These are phyloP conservation scores for Ariopsis seemanni DNA, from an alignment of 2,113 vertebrate species.

Conservation along the genomic window DNA sequence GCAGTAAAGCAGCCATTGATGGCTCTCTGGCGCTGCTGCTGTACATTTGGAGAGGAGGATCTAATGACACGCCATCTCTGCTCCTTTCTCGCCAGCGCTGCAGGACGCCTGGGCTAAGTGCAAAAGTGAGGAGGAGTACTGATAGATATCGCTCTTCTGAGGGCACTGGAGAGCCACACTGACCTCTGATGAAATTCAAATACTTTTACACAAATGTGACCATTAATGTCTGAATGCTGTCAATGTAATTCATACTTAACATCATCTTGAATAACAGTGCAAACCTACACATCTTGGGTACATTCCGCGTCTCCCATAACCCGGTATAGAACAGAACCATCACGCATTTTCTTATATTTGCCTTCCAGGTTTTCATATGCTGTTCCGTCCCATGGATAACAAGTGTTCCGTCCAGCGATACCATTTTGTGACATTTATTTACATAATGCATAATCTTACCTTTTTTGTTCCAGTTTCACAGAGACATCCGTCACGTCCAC, in stretches of 20 bases:
- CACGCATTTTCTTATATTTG: too few relatives aligned
- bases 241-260: neutral
- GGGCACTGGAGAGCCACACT: neutral
- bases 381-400: too few relatives aligned
- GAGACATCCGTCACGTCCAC: too few relatives aligned
- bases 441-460: too few relatives aligned
- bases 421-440: too few relatives aligned
- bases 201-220: neutral
- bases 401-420: too few relatives aligned
- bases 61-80: slow-evolving; percentile 55
- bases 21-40: slow-evolving; percentile 59
- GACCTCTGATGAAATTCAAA: neutral
- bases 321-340: too few relatives aligned
- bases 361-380: too few relatives aligned
- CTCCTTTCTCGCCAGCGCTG: slow-evolving; percentile 1
- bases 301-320: too few relatives aligned
- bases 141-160: neutral
- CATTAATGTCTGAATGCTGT: neutral
- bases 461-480: too few relatives aligned
- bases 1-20: slow-evolving; percentile 59
- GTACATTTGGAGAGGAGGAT: slow-evolving; percentile 52
- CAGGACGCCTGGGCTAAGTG: neutral
- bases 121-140: neutral
- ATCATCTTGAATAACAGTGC: neutral
- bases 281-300: neutral